Conservation (phyloP, 2,888 invertebrate species). For the Taenaris catops region DNA sequence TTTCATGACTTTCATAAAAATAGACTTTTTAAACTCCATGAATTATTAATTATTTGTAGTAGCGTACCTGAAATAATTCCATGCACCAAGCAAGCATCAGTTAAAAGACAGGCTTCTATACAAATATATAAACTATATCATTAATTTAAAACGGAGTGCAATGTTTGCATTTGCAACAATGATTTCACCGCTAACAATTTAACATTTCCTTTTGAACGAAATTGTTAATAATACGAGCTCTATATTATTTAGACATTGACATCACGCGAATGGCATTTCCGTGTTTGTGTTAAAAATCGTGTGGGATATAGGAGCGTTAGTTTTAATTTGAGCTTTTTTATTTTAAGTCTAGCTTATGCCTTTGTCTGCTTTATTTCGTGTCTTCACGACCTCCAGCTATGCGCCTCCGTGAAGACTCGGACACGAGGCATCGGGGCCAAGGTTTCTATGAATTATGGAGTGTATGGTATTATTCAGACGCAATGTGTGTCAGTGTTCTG, state of each 20-base stretch:
- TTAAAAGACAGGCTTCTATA: too few relatives aligned
- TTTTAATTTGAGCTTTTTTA: conserved; percentile 1
- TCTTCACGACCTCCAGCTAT: conserved; percentile 20
- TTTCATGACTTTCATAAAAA: too few relatives aligned
- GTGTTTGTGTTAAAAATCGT: conserved; percentile 6
- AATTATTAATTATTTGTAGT: too few relatives aligned
- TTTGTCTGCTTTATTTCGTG: conserved; percentile 19
- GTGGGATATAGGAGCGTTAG: conserved; percentile 7
- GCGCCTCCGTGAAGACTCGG: conserved; percentile 22
- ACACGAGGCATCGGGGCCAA: conserved; percentile 63
- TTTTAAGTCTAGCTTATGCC: conserved; percentile 1
- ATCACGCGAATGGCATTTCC: conserved; percentile 20
- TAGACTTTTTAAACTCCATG: too few relatives aligned
- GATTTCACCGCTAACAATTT: neutral
- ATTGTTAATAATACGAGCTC: conserved; percentile 4
- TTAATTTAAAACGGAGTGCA: too few relatives aligned
- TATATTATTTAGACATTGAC: conserved; percentile 8
- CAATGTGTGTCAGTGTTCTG: conserved; percentile 69
- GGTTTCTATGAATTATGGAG: conserved; percentile 75
- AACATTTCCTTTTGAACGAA: conserved; percentile 5
- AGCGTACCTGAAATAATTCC: too few relatives aligned
- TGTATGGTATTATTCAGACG: conserved; percentile 73
- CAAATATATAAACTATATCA: too few relatives aligned
- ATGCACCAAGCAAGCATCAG: too few relatives aligned
- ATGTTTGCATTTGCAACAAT: too few relatives aligned